phyloP scores from a whole-genome alignment of 1,140 invertebrate genomes.

The Battus philenor region DNA sequence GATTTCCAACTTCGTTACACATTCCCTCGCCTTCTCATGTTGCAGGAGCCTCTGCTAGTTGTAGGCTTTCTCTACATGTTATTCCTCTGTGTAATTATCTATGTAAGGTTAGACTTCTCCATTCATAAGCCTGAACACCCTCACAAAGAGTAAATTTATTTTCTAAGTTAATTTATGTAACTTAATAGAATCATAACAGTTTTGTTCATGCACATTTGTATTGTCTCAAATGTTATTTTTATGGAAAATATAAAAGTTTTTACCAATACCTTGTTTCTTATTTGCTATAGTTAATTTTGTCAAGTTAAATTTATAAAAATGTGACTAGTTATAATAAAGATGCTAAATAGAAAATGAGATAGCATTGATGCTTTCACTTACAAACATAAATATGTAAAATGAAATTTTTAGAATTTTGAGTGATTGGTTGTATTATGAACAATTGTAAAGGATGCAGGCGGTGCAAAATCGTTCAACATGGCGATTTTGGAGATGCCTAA shows the following conservation, averaged over 20 bases:
- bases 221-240: constrained; percentile 19
- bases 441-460: too few relatives aligned
- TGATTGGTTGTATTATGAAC: too few relatives aligned
- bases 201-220: constrained; percentile 17
- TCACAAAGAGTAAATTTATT: constrained; percentile 62
- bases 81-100: constrained; percentile 95
- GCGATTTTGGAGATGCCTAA: too few relatives aligned
- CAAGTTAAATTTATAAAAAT: too few relatives aligned
- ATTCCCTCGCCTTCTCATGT: constrained; percentile 89
- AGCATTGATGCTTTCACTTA: too few relatives aligned
- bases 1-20: constrained; percentile 91
- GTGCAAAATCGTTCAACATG: too few relatives aligned
- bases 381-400: too few relatives aligned
- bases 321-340: too few relatives aligned
- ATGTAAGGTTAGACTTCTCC: constrained; percentile 97
- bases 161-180: constrained; percentile 16
- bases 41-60: constrained; percentile 95
- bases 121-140: constrained; percentile 80
- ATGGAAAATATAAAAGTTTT: constrained; percentile 22
- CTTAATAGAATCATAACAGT: constrained; percentile 6
- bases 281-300: too few relatives aligned
- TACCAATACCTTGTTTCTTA: too few relatives aligned
- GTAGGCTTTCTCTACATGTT: constrained; percentile 92
- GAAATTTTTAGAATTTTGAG: too few relatives aligned
- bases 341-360: too few relatives aligned